These are phyloP conservation scores for Lycocerus yunnanus DNA, from an alignment of 2,888 invertebrate genomes.

Conservation along the genomic window DNA sequence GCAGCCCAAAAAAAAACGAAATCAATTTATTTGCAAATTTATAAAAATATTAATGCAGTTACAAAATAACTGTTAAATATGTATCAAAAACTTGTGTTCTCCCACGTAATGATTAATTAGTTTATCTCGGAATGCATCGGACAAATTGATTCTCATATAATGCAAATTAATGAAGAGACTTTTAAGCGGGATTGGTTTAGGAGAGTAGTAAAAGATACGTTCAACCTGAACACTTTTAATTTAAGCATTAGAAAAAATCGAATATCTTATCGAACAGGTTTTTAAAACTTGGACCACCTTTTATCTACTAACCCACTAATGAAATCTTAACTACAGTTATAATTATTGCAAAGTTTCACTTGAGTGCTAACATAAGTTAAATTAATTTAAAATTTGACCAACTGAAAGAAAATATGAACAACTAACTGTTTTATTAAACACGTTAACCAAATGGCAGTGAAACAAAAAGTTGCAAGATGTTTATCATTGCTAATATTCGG, in stretches of 20 bases:
- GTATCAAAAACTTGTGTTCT: not conserved
- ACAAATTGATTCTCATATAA: not conserved
- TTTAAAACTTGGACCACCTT: not conserved
- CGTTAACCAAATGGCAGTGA: conserved; percentile 11
- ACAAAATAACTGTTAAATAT: not conserved
- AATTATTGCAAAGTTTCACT: conserved; percentile 14
- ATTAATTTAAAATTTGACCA: conserved; percentile 8
- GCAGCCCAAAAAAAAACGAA: too few relatives aligned
- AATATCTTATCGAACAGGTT: not conserved
- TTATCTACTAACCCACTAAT: conserved; percentile 17
- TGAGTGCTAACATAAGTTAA: not conserved
- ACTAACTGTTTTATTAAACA: not conserved
- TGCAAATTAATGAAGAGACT: not conserved
- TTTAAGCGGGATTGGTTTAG: not conserved
- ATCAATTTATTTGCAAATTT: not conserved
- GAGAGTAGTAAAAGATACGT: not conserved
- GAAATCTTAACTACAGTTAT: conserved; percentile 8
- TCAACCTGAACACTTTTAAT: not conserved
- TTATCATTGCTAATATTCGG: conserved; percentile 1
- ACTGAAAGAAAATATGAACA: not conserved
- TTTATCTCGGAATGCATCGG: not conserved
- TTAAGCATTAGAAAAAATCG: not conserved
- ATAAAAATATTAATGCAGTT: not conserved
- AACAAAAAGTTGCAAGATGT: conserved; percentile 1
- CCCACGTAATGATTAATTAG: not conserved